phyloP scores from a whole-genome alignment of 2,797 vertebrate species.

The Pyrocephalus nanus region DNA sequence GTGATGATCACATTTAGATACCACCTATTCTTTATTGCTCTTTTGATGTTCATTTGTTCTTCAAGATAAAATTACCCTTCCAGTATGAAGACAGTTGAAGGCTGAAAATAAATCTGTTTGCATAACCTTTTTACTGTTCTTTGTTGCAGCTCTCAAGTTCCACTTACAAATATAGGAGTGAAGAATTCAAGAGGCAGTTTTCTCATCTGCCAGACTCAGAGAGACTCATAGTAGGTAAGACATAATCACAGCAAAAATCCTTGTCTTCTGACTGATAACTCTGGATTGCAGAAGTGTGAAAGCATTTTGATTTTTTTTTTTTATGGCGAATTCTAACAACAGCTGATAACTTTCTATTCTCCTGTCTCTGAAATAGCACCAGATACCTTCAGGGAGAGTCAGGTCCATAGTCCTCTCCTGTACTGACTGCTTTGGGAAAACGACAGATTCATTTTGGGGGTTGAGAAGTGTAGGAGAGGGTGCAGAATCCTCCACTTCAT shows the following conservation, averaged over 20 bases:
- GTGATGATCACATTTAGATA: neutral
- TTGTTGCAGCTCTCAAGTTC: conserved; percentile 80
- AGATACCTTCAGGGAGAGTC: neutral
- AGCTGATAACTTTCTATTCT: neutral
- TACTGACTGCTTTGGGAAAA: neutral
- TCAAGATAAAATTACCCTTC: conserved; percentile 12
- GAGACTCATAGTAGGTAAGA: conserved; percentile 88
- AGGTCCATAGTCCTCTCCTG: neutral
- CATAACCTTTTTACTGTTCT: conserved; percentile 43
- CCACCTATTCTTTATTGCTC: neutral
- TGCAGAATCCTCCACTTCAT: neutral
- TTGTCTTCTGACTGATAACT: neutral
- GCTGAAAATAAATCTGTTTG: conserved; percentile 38
- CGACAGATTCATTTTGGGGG: neutral
- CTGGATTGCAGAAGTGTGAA: neutral
- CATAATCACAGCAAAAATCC: neutral
- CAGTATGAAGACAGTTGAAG: neutral
- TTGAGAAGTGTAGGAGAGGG: neutral
- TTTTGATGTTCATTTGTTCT: conserved; percentile 13
- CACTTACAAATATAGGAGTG: conserved; percentile 88
- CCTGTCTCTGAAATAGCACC: neutral
- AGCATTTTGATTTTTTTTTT: neutral
- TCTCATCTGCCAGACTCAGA: conserved; percentile 87
- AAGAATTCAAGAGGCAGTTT: conserved; percentile 91
- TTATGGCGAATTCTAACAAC: neutral